These are phyloP conservation scores for Pelobates cultripes DNA, from an alignment of 2,797 vertebrate species.

Conservation along the genomic window DNA sequence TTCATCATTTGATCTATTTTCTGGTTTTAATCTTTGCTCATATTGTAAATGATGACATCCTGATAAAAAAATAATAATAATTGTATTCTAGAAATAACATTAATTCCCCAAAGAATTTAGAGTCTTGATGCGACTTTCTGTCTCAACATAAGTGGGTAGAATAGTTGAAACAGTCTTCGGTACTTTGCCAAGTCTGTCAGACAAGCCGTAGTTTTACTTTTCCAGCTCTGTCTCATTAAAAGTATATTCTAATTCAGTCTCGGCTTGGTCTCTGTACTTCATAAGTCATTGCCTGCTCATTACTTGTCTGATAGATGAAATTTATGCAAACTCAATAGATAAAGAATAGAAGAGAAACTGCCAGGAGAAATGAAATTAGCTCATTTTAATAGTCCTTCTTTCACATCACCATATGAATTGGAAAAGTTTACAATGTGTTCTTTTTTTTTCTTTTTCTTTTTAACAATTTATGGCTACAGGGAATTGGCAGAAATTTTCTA, in stretches of 20 bases:
- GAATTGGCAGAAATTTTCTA: too few relatives aligned
- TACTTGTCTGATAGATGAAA: conserved; percentile 76
- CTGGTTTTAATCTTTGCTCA: conserved; percentile 8
- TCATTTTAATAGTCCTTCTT: conserved; percentile 66
- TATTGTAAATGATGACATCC: conserved; percentile 54
- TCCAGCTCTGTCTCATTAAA: conserved; percentile 78
- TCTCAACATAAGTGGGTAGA: conserved; percentile 60
- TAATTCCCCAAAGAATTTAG: conserved; percentile 61
- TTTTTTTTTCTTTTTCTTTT: conserved; percentile 27
- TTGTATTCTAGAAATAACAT: conserved; percentile 62
- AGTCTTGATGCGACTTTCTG: conserved; percentile 50
- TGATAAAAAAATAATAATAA: conserved; percentile 58
- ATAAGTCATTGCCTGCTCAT: conserved; percentile 81
- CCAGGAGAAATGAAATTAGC: conserved; percentile 75
- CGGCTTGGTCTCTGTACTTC: conserved; percentile 73
- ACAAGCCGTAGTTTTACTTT: conserved; percentile 72
- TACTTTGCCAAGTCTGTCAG: conserved; percentile 80
- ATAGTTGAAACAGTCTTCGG: conserved; percentile 73
- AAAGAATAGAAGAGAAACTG: conserved; percentile 74
- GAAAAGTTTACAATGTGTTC: conserved; percentile 65
- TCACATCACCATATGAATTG: conserved; percentile 60
- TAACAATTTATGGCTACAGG: too few relatives aligned
- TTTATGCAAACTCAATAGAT: conserved; percentile 78
- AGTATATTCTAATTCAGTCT: conserved; percentile 78
- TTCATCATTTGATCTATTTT: conserved; percentile 1